phyloP scores from a whole-genome alignment of 1,140 invertebrate genomes.

The Ericerus pela region DNA sequence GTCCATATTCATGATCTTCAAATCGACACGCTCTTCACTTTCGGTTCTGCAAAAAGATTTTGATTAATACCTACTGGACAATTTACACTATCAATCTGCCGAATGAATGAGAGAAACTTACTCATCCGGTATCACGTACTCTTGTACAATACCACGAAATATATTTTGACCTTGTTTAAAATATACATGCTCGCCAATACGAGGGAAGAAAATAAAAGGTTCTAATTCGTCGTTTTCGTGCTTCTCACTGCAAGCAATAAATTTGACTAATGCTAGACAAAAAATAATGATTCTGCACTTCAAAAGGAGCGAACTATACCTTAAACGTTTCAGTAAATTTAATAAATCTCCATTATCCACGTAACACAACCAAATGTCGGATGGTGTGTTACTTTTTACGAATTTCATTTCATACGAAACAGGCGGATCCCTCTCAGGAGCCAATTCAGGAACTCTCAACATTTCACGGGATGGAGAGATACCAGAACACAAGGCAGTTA shows the following conservation, averaged over 20 bases:
- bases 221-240: conserved; percentile 2
- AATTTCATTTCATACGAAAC: conserved; percentile 3
- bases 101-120: background rate
- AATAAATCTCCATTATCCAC: background rate
- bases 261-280: background rate
- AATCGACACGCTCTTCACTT: background rate
- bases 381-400: background rate
- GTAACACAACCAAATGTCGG: background rate
- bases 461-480: background rate
- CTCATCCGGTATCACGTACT: conserved; percentile 1
- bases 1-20: background rate
- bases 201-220: background rate
- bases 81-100: background rate
- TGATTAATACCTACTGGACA: too few relatives aligned
- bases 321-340: background rate
- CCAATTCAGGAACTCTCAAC: background rate
- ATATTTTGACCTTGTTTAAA: background rate
- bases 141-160: background rate
- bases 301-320: background rate
- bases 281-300: background rate
- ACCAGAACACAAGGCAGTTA: background rate
- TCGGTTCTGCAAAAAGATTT: background rate
- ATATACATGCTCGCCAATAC: background rate
- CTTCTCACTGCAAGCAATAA: background rate
- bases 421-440: background rate